phyloP scores from a whole-genome alignment of 2,797 vertebrate genomes.

The Loriculus beryllinus region DNA sequence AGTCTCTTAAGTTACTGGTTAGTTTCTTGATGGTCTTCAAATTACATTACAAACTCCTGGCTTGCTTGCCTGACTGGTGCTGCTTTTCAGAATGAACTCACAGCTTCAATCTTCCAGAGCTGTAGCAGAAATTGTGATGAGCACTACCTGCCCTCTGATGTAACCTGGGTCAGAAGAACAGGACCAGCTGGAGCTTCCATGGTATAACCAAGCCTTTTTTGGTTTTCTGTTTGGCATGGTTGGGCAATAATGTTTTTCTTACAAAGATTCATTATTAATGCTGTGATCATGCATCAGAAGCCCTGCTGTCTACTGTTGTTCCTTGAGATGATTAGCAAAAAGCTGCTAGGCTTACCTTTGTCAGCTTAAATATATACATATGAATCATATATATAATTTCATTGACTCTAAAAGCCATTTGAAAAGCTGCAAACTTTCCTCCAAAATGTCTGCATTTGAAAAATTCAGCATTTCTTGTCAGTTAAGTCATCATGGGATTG shows the following conservation, averaged over 20 bases:
- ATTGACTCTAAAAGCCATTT: neutral
- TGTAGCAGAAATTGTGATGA: neutral
- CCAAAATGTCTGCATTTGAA: neutral
- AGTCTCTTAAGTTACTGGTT: neutral
- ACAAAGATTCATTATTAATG: neutral
- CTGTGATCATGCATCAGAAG: neutral
- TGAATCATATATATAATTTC: neutral
- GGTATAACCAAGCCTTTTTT: neutral
- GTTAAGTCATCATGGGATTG: neutral
- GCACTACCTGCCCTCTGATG: neutral
- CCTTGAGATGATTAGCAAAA: neutral
- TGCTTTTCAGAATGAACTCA: neutral
- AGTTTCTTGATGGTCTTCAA: neutral
- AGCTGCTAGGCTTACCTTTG: neutral
- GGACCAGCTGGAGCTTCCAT: neutral
- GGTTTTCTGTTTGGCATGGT: neutral
- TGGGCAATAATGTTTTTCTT: neutral
- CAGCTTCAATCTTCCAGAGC: neutral
- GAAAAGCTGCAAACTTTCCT: neutral
- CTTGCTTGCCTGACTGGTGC: neutral
- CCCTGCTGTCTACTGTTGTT: neutral
- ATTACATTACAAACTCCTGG: neutral
- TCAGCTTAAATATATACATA: neutral
- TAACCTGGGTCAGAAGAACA: neutral
- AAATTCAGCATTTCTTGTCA: neutral